Evolutionary conservation across 1,140 invertebrate genomes (phyloP).

Genomic region (Meloidogyne floridensis): DNA sequence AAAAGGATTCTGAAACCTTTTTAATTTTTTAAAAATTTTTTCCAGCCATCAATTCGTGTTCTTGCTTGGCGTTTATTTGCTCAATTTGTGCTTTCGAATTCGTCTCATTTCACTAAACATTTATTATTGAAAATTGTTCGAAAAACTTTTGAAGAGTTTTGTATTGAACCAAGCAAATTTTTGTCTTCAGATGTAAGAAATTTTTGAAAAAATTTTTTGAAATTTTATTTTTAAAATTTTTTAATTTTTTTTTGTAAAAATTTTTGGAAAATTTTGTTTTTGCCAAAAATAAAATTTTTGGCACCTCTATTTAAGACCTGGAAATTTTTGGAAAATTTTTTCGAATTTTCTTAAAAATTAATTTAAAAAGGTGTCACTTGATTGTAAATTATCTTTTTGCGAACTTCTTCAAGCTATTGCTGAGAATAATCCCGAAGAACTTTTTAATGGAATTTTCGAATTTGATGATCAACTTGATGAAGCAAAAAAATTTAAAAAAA

Average conservation of each 20-base stretch:
- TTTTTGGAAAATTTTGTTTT: no score
- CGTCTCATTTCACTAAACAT: slow-evolving; percentile 18
- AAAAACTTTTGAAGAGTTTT: not conserved
- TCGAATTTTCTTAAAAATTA: not conserved
- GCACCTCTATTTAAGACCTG: no score
- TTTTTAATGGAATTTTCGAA: slow-evolving; percentile 9
- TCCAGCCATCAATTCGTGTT: slow-evolving; percentile 30
- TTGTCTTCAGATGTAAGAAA: not conserved
- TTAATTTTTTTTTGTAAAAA: no score
- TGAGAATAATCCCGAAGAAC: not conserved
- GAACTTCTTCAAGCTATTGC: slow-evolving; percentile 11
- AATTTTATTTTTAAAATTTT: no score
- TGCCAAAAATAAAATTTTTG: no score
- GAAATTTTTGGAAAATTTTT: no score
- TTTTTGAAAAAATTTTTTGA: no score
- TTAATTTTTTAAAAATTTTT: not conserved
- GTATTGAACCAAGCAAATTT: slow-evolving; percentile 5
- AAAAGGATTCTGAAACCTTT: not conserved
- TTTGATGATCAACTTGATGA: not conserved
- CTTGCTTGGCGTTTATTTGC: slow-evolving; percentile 25
- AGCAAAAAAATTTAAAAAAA: not conserved
- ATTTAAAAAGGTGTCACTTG: not conserved
- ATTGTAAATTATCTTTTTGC: slow-evolving; percentile 21
- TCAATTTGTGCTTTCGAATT: slow-evolving; percentile 14
- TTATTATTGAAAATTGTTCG: slow-evolving; percentile 7